Evolutionary conservation across 2,888 invertebrate genomes (phyloP).

Genomic region (Spisula subtruncata): DNA sequence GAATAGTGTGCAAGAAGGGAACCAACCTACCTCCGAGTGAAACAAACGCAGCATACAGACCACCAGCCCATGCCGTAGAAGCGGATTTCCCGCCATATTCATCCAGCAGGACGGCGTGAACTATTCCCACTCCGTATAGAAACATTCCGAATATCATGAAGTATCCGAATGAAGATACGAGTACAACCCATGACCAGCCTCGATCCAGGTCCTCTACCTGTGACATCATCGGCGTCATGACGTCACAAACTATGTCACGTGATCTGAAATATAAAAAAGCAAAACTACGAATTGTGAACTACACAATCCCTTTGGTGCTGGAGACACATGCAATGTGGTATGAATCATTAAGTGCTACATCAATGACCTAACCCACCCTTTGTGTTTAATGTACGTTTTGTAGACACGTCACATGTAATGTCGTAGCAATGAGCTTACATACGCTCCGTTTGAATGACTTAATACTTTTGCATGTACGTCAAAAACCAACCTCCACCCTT

Average conservation of each 20-base stretch:
- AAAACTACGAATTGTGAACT: not conserved
- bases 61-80: slow-evolving; percentile 69
- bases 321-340: not conserved
- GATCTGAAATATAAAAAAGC: slow-evolving; percentile 28
- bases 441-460: too few species aligned
- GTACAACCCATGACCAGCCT: slow-evolving; percentile 74
- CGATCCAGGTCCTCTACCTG: slow-evolving; percentile 69
- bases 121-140: slow-evolving; percentile 68
- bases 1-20: too few species aligned
- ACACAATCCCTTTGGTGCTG: not conserved
- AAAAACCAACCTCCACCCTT: too few species aligned
- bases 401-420: too few species aligned
- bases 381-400: not conserved
- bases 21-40: slow-evolving; percentile 64
- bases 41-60: slow-evolving; percentile 66
- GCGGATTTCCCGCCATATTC: slow-evolving; percentile 63
- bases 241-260: slow-evolving; percentile 24
- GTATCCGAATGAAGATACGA: slow-evolving; percentile 67
- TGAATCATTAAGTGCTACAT: not conserved
- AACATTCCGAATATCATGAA: slow-evolving; percentile 70
- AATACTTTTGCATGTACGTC: too few species aligned
- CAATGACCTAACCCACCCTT: too few species aligned
- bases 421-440: too few species aligned
- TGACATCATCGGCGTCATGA: slow-evolving; percentile 62
- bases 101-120: slow-evolving; percentile 64